A percentile compares a stretch with the other conserved stretches of the same genome.
Conservation (phyloP, 2,113 vertebrate genomes). For the Prunella fulvescens region DNA sequence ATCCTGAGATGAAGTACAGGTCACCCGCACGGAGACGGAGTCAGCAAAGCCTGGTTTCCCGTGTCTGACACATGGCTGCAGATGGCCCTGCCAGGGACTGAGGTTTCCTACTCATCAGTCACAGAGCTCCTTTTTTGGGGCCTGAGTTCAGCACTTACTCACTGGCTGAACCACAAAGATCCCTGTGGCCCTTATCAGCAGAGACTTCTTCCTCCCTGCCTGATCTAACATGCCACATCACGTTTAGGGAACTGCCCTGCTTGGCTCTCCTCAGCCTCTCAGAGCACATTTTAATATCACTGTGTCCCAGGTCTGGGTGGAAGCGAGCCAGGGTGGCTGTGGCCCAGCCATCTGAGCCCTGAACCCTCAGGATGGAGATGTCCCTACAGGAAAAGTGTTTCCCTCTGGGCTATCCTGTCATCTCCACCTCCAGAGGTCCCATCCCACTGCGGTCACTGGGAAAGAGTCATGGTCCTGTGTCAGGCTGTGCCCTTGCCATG, state of each 20-base stretch:
- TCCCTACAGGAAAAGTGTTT: not conserved
- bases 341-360: not conserved
- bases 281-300: not conserved
- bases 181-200: not conserved
- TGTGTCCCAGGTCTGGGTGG: not conserved
- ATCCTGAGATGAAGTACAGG: not conserved
- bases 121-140: not conserved
- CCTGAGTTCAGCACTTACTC: constrained; percentile 12
- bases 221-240: not conserved
- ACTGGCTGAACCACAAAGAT: not conserved
- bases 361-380: not conserved
- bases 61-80: not conserved
- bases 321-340: not conserved
- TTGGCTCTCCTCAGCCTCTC: not conserved
- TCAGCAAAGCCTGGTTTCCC: constrained; percentile 22
- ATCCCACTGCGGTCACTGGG: rapidly evolving
- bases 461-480: rapidly evolving
- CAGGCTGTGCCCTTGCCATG: not conserved
- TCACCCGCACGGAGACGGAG: not conserved
- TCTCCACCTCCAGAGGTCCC: not conserved
- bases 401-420: not conserved
- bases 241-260: not conserved
- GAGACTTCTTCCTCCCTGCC: not conserved
- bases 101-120: not conserved
- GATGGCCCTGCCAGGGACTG: not conserved